Percentiles rank a stretch among this genome's conserved stretches.
Conservation (phyloP, 2,113 vertebrate species). For the Esox niger region DNA sequence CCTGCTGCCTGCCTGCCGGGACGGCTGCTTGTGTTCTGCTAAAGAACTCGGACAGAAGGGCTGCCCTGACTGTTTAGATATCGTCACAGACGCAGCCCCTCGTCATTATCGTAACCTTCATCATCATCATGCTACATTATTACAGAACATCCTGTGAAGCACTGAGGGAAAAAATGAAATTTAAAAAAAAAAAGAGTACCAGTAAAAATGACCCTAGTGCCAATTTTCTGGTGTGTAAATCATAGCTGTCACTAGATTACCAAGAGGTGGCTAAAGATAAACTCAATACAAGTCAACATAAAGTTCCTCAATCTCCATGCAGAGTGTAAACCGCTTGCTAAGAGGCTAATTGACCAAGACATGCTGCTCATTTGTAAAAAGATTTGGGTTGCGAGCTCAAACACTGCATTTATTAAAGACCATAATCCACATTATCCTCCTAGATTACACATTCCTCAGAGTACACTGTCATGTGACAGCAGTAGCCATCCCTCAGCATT, state of each 20-base stretch:
- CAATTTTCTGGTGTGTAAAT: too few relatives aligned
- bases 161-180: background rate
- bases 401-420: slow-evolving; percentile 56
- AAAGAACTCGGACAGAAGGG: background rate
- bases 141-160: slow-evolving; percentile 29
- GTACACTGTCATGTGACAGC: slow-evolving; percentile 53
- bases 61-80: slow-evolving; percentile 7
- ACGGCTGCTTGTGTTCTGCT: too few relatives aligned
- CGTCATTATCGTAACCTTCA: slow-evolving; percentile 15
- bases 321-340: slow-evolving; percentile 18
- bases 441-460: slow-evolving; percentile 60
- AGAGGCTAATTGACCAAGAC: slow-evolving; percentile 39
- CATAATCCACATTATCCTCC: slow-evolving; percentile 61
- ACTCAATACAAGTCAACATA: too few relatives aligned
- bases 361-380: slow-evolving; percentile 38
- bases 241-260: too few relatives aligned
- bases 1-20: background rate
- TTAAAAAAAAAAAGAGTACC: background rate
- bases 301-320: too few relatives aligned
- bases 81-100: slow-evolving; percentile 12
- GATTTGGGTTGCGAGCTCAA: slow-evolving; percentile 38
- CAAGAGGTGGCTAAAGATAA: too few relatives aligned
- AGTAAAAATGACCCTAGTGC: background rate
- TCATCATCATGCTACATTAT: too few relatives aligned
- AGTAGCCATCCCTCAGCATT: slow-evolving; percentile 29